Evolutionary conservation across 2,113 vertebrate genomes (phyloP).

Genomic region (Deroptyus accipitrinus): DNA sequence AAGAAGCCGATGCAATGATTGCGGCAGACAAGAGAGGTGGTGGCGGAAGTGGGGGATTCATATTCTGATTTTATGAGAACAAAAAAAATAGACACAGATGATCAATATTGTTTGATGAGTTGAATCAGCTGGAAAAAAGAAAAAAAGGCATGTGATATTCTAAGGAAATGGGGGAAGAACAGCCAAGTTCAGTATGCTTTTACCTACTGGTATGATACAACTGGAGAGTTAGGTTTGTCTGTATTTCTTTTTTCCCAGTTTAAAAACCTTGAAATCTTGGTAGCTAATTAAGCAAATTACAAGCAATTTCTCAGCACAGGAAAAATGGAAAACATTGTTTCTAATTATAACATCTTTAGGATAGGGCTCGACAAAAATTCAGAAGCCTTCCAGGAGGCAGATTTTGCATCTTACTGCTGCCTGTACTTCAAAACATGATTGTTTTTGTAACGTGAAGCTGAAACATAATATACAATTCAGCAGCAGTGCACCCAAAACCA

Average conservation of each 20-base stretch:
- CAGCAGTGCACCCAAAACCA: constrained; percentile 26
- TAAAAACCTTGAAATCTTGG: neutral
- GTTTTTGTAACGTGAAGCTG: constrained; percentile 58
- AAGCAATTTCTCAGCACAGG: neutral
- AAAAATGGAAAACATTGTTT: neutral
- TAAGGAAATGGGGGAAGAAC: neutral
- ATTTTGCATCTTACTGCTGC: constrained; percentile 23
- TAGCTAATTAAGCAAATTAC: constrained; percentile 36
- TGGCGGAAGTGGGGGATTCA: constrained; percentile 83
- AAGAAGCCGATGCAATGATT: constrained; percentile 74
- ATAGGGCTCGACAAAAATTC: neutral
- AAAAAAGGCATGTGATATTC: neutral
- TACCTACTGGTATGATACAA: neutral
- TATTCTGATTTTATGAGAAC: constrained; percentile 61
- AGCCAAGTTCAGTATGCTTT: neutral
- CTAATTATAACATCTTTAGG: constrained; percentile 37
- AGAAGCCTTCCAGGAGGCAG: constrained; percentile 20
- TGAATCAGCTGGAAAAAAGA: neutral
- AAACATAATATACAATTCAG: constrained; percentile 42
- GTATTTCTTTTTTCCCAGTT: neutral
- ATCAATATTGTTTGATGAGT: neutral
- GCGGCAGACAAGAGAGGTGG: constrained; percentile 87
- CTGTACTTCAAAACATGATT: constrained; percentile 43
- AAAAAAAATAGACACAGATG: neutral
- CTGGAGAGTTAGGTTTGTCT: neutral